Evolutionary conservation across 2,113 vertebrate genomes (phyloP).

Genomic region (Protobothrops flavoviridis): DNA sequence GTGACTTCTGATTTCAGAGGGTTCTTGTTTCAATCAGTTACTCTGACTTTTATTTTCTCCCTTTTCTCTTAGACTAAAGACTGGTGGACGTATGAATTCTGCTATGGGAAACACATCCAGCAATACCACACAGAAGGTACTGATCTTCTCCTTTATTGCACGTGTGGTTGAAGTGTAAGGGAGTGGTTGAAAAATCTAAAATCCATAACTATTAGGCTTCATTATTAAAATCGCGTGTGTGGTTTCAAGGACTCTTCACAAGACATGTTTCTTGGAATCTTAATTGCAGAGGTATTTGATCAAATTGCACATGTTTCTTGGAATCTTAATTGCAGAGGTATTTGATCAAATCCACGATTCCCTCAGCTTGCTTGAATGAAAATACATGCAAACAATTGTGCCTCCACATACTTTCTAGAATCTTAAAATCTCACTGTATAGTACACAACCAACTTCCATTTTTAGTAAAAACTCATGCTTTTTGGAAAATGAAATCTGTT

Average conservation of each 20-base stretch:
- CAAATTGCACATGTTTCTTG: not conserved
- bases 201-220: not conserved
- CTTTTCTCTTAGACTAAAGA: slow-evolving; percentile 83
- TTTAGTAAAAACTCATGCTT: not conserved
- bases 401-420: not conserved
- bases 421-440: not conserved
- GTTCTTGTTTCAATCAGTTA: not conserved
- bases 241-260: not conserved
- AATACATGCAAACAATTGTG: not conserved
- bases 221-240: not conserved
- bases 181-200: not conserved
- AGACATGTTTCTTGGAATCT: not conserved
- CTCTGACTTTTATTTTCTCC: not conserved
- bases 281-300: not conserved
- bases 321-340: not conserved
- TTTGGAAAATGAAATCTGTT: not conserved
- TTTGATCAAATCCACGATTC: not conserved
- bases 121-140: slow-evolving; percentile 93
- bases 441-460: not conserved
- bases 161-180: not conserved
- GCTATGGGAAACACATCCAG: slow-evolving; percentile 86
- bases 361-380: not conserved
- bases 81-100: slow-evolving; percentile 98
- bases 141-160: not conserved
- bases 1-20: not conserved